A percentile compares a stretch with the other conserved stretches of the same genome.
Conservation (phyloP, 1,140 invertebrate genomes). For the Tetragonula clypearis region DNA sequence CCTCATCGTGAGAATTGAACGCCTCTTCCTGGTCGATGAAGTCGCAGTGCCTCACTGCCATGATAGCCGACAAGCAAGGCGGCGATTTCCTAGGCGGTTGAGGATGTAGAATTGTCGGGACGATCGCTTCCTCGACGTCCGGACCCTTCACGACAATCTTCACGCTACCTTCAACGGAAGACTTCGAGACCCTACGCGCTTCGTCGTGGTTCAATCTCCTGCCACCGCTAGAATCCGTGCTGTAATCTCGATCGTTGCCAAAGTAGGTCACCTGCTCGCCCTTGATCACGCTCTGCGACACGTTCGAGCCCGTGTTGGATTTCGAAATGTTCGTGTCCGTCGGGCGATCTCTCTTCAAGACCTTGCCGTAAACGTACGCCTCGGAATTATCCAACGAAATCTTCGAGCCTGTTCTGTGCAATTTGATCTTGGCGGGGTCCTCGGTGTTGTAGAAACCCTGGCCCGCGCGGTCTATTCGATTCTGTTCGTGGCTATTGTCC, state of each 20-base stretch:
- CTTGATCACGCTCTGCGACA: slow-evolving; percentile 41
- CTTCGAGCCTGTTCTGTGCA: slow-evolving; percentile 47
- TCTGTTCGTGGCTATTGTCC: slow-evolving; percentile 66
- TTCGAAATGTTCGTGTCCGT: slow-evolving; percentile 23
- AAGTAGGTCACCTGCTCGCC: slow-evolving; percentile 66
- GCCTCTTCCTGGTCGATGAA: slow-evolving; percentile 67
- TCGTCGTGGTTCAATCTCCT: slow-evolving; percentile 17
- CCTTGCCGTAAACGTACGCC: slow-evolving; percentile 41
- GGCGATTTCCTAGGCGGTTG: slow-evolving; percentile 83
- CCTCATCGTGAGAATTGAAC: slow-evolving; percentile 79
- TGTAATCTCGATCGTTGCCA: slow-evolving; percentile 59
- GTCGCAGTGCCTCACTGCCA: slow-evolving; percentile 70
- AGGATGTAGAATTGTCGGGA: slow-evolving; percentile 84
- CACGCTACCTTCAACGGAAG: slow-evolving; percentile 77
- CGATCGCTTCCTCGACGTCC: slow-evolving; percentile 83
- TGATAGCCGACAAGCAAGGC: slow-evolving; percentile 71
- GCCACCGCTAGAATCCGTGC: slow-evolving; percentile 28
- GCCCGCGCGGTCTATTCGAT: background rate
- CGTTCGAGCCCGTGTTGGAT: slow-evolving; percentile 32
- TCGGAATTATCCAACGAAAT: slow-evolving; percentile 52
- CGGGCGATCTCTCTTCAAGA: slow-evolving; percentile 44
- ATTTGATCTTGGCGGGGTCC: slow-evolving; percentile 23
- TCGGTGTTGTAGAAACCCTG: slow-evolving; percentile 23
- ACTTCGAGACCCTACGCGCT: slow-evolving; percentile 53
- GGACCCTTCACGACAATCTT: slow-evolving; percentile 78